Evolutionary conservation across 1,140 invertebrate genomes (phyloP).

Genomic region (Drosophila nebulosa): DNA sequence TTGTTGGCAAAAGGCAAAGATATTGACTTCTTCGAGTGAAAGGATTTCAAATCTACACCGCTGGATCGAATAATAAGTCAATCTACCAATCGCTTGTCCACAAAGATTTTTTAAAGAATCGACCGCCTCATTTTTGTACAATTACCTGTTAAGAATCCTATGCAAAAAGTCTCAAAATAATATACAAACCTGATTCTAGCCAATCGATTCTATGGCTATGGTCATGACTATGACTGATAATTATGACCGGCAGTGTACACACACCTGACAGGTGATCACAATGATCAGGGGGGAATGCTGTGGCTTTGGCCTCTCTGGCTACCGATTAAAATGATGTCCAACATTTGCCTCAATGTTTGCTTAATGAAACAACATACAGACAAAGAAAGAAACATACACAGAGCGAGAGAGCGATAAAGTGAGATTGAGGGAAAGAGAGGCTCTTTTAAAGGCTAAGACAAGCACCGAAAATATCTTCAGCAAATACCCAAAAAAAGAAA

Average conservation of each 20-base stretch:
- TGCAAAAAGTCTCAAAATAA: no score
- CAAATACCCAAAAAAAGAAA: conserved; percentile 35
- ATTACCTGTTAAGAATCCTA: no score
- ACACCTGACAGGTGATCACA: conserved; percentile 18
- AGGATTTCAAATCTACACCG: conserved; percentile 31
- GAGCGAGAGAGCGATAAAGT: not conserved
- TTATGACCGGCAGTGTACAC: not conserved
- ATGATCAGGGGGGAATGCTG: not conserved
- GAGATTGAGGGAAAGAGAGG: not conserved
- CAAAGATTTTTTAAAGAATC: no score
- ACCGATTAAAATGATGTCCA: conserved; percentile 63
- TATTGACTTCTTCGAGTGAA: conserved; percentile 9
- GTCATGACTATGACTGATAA: not conserved
- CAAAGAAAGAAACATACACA: not conserved
- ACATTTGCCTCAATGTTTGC: conserved; percentile 57
- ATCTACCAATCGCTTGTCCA: not conserved
- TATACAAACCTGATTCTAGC: no score
- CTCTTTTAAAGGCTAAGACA: conserved; percentile 31
- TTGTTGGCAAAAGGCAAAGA: conserved; percentile 47
- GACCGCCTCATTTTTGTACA: no score
- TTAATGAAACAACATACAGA: conserved; percentile 55
- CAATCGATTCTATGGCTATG: not conserved
- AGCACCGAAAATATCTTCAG: conserved; percentile 48
- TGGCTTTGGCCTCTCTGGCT: conserved; percentile 21
- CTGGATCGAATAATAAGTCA: not conserved